Evolutionary conservation across 2,113 vertebrate species (phyloP).

Genomic region (Bubo bubo): DNA sequence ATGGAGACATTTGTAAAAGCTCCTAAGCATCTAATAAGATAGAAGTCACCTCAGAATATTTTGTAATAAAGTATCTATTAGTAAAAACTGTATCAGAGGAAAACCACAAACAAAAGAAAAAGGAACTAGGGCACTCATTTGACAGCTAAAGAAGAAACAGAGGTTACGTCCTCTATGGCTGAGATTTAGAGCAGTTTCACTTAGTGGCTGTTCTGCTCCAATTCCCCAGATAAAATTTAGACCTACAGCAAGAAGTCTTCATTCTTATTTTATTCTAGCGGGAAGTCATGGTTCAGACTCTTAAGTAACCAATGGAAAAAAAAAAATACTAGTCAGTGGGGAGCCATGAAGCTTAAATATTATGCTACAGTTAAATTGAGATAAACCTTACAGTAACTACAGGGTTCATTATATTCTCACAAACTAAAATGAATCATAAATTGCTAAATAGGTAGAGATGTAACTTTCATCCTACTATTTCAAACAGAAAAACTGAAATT

Average conservation of each 20-base stretch:
- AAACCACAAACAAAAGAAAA: conserved; percentile 20
- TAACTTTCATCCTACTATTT: conserved; percentile 11
- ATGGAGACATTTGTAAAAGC: conserved; percentile 25
- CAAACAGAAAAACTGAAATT: conserved; percentile 14
- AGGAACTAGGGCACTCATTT: conserved; percentile 17
- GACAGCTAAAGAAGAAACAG: conserved; percentile 57
- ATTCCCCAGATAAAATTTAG: conserved; percentile 72
- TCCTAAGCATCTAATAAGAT: conserved; percentile 14
- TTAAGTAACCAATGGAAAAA: conserved; percentile 49
- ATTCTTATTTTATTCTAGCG: conserved; percentile 62
- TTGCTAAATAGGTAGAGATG: neutral
- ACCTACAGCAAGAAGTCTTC: conserved; percentile 70
- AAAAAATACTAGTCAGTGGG: conserved; percentile 25
- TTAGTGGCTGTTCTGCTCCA: conserved; percentile 71
- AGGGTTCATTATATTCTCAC: neutral
- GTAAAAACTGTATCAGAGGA: neutral
- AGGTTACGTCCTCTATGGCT: conserved; percentile 43
- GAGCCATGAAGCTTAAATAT: conserved; percentile 58
- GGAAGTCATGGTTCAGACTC: conserved; percentile 61
- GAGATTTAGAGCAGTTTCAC: conserved; percentile 68
- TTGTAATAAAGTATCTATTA: conserved; percentile 29
- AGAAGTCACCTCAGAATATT: conserved; percentile 23
- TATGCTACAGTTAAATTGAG: conserved; percentile 53
- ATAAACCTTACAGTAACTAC: conserved; percentile 47
- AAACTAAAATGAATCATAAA: conserved; percentile 44